Evolutionary conservation across 1,140 invertebrate species (phyloP).

Genomic region (Drosophila yakuba): DNA sequence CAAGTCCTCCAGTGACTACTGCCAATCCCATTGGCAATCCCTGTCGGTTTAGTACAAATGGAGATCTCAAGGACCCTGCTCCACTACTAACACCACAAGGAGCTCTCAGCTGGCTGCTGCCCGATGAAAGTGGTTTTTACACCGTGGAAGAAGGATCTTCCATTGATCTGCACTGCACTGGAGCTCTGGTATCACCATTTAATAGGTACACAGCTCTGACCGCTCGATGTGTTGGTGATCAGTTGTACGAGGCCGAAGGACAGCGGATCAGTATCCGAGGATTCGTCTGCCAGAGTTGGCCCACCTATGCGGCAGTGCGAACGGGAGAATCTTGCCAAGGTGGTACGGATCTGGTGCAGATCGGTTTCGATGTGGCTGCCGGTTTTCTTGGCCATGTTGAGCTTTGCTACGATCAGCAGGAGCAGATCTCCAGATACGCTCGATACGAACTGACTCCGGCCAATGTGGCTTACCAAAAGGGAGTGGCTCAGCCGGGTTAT

Average conservation of each 20-base stretch:
- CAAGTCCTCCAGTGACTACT: slow-evolving; percentile 16
- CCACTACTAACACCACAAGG: slow-evolving; percentile 62
- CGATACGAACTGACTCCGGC: slow-evolving; percentile 59
- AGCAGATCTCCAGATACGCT: slow-evolving; percentile 61
- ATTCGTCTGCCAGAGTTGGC: slow-evolving; percentile 68
- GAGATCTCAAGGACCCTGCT: slow-evolving; percentile 65
- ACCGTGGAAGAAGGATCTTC: slow-evolving; percentile 43
- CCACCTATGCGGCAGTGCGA: slow-evolving; percentile 65
- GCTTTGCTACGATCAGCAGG: slow-evolving; percentile 60
- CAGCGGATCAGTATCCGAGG: slow-evolving; percentile 22
- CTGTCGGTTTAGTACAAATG: slow-evolving; percentile 65
- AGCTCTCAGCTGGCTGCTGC: slow-evolving; percentile 56
- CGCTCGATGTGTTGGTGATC: slow-evolving; percentile 50
- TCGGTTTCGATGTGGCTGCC: slow-evolving; percentile 67
- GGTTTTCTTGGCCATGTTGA: slow-evolving; percentile 61
- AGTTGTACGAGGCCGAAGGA: slow-evolving; percentile 52
- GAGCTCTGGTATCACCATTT: slow-evolving; percentile 50
- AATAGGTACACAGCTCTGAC: slow-evolving; percentile 59
- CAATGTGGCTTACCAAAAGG: slow-evolving; percentile 62
- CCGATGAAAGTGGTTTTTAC: slow-evolving; percentile 52
- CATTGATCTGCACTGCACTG: slow-evolving; percentile 69
- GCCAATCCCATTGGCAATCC: slow-evolving; percentile 31
- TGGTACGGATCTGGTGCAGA: slow-evolving; percentile 58
- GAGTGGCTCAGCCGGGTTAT: slow-evolving; percentile 69
- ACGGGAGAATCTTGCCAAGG: slow-evolving; percentile 51